Percentiles rank a stretch among this genome's conserved stretches.
These are phyloP conservation scores for Sebastes diploproa DNA, from an alignment of 2,797 vertebrate species.

Conservation along the genomic window DNA sequence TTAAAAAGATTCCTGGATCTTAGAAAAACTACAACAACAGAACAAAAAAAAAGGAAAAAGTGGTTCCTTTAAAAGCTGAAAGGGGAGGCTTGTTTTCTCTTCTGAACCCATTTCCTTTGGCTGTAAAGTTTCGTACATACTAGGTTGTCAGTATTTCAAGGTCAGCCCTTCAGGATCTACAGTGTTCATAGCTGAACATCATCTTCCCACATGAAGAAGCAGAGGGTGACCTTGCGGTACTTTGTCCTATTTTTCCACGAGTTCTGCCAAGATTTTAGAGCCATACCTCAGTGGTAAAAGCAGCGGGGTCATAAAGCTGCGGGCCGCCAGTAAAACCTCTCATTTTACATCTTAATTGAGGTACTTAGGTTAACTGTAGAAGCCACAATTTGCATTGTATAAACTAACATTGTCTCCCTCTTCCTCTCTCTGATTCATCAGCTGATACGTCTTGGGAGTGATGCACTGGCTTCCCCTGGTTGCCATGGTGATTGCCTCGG, in stretches of 20 bases:
- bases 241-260: conserved; percentile 62
- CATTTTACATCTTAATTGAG: conserved; percentile 59
- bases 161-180: conserved; percentile 28
- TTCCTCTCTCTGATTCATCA: conserved; percentile 36
- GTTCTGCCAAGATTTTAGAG: conserved; percentile 71
- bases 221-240: conserved; percentile 30
- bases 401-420: conserved; percentile 49
- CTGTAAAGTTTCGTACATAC: conserved; percentile 39
- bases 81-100: background rate
- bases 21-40: background rate
- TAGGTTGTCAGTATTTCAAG: conserved; percentile 50
- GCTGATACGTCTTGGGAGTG: conserved; percentile 89
- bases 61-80: conserved; percentile 16
- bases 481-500: conserved; percentile 90
- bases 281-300: conserved; percentile 52
- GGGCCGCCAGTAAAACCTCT: conserved; percentile 63
- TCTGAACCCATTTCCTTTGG: conserved; percentile 31
- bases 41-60: background rate
- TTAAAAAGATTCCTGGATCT: background rate
- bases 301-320: conserved; percentile 57
- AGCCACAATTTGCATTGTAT: conserved; percentile 35
- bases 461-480: conserved; percentile 91
- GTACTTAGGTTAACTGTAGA: conserved; percentile 40
- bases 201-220: conserved; percentile 29
- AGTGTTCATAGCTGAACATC: conserved; percentile 2